phyloP scores from a whole-genome alignment of 2,888 invertebrate species.

The Microchrysa polita region DNA sequence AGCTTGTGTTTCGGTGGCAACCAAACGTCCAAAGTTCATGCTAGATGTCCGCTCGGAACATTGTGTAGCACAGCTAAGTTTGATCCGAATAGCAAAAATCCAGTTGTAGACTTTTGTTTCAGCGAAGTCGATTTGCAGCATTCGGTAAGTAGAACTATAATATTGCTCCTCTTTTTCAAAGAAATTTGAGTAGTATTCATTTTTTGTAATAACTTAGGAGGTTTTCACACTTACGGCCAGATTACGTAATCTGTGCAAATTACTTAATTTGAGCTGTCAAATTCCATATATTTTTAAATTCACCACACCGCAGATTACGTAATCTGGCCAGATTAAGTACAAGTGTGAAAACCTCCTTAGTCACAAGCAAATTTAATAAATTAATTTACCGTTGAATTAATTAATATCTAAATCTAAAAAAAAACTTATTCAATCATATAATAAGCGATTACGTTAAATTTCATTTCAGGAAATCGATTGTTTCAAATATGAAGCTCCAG shows the following conservation, averaged over 20 bases:
- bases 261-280: no score
- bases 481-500: not conserved
- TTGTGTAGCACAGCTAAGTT: constrained; percentile 33
- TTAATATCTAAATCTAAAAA: no score
- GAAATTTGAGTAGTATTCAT: not conserved
- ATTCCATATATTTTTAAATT: no score
- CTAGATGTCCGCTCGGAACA: constrained; percentile 16
- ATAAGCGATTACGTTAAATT: no score
- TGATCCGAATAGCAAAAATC: not conserved
- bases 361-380: no score
- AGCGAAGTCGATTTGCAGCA: constrained; percentile 9
- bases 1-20: constrained; percentile 30
- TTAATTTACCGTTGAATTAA: no score
- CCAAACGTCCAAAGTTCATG: constrained; percentile 7
- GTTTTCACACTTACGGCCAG: no score
- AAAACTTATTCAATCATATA: no score
- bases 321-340: no score
- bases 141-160: constrained; percentile 10
- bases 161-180: not conserved
- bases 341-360: no score
- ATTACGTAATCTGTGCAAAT: no score
- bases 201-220: constrained; percentile 7
- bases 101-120: constrained; percentile 27
- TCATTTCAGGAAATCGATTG: constrained; percentile 33
- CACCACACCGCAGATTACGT: no score